Percentiles rank a stretch among this genome's conserved stretches.
Evolutionary conservation across 2,113 vertebrate genomes (phyloP).

Genomic region (Atrichornis clamosus): DNA sequence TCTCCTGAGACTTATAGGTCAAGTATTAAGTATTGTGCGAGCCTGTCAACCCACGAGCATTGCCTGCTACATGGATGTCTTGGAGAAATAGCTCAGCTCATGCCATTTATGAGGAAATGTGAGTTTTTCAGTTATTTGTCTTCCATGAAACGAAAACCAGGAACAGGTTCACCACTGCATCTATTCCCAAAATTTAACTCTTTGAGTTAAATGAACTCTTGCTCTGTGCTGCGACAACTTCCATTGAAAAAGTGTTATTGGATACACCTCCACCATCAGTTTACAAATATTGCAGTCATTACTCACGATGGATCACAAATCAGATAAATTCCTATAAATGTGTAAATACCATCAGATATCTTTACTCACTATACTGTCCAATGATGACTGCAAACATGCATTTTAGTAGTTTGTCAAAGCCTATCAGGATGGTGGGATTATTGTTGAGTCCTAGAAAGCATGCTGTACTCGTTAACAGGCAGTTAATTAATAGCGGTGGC

Average conservation of each 20-base stretch:
- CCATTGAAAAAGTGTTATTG: rapidly evolving
- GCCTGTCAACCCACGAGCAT: not conserved
- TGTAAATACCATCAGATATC: not conserved
- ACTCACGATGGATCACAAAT: not conserved
- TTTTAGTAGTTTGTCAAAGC: not conserved
- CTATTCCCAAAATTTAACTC: not conserved
- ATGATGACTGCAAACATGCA: not conserved
- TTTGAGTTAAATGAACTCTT: not conserved
- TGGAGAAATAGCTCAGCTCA: not conserved
- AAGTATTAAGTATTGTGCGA: not conserved
- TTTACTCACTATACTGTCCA: not conserved
- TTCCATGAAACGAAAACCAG: not conserved
- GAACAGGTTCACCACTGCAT: not conserved
- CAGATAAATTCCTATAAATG: not conserved
- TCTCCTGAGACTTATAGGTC: not conserved
- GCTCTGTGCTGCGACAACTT: not conserved
- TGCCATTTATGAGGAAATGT: not conserved
- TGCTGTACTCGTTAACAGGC: not conserved
- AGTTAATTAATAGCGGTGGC: not conserved
- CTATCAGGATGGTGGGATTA: not conserved
- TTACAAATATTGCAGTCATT: not conserved
- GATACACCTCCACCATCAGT: not conserved
- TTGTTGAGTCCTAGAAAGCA: not conserved
- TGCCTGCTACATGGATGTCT: not conserved
- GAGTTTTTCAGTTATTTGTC: not conserved